Base-by-base conservation (phyloP, 1,140 invertebrate species). In the Rhyzopertha dominica region DNA sequence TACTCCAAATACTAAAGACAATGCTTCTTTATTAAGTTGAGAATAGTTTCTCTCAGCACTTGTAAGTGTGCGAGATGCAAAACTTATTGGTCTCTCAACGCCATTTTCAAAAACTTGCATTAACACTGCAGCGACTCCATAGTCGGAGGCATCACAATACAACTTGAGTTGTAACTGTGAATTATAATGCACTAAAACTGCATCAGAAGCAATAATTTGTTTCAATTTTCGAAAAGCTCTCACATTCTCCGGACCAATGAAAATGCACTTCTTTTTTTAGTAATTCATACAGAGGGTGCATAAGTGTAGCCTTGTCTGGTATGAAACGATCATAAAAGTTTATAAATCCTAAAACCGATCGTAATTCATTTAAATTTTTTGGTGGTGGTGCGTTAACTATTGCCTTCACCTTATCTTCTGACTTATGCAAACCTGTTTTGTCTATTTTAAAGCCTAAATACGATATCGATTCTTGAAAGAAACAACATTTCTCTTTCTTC, bases 11-110 rank as follows among this genome's bases (percentile, higher is more conserved):
- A 77, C 42, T 5, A 80, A 66, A 2, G 67, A 64, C 8, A 74
- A 47, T 10, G 68, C 71, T 59, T 80, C 75, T 49, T 67, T 72
- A 19, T 80, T 70, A 20, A 74, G 67, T 39, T 71, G 67, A 8
- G 65, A 47, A 40, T 77, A 74, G 37, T 68, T 74, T 48, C 58
- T 48, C 48, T 77, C 70, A 5, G 70, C 51, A 23, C 51, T 30
- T 12, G 53, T 57, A 13, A 76, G 52, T 1, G 59, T 55, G 24
- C 65, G 50, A 8, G 72, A 75, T 12, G 62, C 66, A 60, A 56
- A 72, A 5, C 62, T 60, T 26, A 77, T 65, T 13, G 68, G 66
- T 41, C 47, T 34, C 40, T 70, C 62, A 4, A 36, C 35, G 3
- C 58, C 69, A 49, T 69, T 18, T 26, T 16, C 25, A 13, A 41